Conservation (phyloP, 1,140 invertebrate genomes). For the Megathymus violae region DNA sequence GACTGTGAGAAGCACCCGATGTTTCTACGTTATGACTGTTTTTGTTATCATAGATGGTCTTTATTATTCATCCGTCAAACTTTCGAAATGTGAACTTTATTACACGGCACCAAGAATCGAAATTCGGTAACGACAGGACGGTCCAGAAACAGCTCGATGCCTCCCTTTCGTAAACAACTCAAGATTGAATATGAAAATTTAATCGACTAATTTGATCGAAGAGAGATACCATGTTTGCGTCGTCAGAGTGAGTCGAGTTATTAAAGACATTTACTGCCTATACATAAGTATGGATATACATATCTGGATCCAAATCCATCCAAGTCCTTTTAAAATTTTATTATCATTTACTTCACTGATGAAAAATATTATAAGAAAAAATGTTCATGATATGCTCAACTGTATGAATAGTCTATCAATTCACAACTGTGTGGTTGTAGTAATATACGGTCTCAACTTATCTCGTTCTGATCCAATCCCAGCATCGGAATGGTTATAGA, state of each 20-base stretch:
- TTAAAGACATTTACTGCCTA: conserved; percentile 36
- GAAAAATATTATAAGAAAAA: no score
- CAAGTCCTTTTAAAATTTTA: no score
- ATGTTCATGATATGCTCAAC: no score
- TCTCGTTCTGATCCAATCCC: no score
- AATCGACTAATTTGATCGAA: conserved; percentile 86
- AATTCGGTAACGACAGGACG: conserved; percentile 28
- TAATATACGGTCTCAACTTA: no score
- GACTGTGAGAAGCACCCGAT: conserved; percentile 34
- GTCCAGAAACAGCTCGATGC: conserved; percentile 43
- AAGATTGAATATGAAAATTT: conserved; percentile 88
- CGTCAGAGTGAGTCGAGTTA: conserved; percentile 49
- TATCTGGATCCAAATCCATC: no score
- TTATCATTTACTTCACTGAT: no score
- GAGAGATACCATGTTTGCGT: conserved; percentile 50
- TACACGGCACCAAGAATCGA: conserved; percentile 29
- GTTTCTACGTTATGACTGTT: conserved; percentile 49
- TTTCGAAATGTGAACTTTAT: conserved; percentile 32
- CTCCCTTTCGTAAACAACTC: conserved; percentile 83
- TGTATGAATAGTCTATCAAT: no score
- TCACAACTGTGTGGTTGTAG: no score
- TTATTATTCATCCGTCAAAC: conserved; percentile 47
- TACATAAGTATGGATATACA: background rate
- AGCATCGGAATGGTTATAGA: no score
- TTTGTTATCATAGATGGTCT: conserved; percentile 53